Conservation (phyloP, 2,797 vertebrate genomes). For the Enteromius argenteus region DNA sequence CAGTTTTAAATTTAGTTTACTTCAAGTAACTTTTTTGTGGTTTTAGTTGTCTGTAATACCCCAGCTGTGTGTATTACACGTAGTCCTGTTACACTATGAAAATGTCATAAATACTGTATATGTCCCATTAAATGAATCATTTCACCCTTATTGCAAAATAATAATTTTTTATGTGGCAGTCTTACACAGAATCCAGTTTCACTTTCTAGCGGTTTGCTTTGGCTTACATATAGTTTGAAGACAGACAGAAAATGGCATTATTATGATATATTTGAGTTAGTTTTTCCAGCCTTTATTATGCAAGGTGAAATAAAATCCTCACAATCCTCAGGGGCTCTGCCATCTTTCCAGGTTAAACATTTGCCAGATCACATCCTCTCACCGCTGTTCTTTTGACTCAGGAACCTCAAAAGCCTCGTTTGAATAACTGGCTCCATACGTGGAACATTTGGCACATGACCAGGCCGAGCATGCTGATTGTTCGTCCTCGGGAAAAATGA, state of each 20-base stretch:
- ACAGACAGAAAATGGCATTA: slow-evolving; percentile 27
- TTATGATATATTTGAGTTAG: background rate
- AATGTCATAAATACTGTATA: slow-evolving; percentile 1
- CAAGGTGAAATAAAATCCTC: slow-evolving; percentile 41
- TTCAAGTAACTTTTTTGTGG: background rate
- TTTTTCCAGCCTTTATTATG: slow-evolving; percentile 34
- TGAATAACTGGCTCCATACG: slow-evolving; percentile 59
- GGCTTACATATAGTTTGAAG: slow-evolving; percentile 27
- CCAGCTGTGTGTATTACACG: background rate
- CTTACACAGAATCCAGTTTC: background rate
- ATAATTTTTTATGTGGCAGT: background rate
- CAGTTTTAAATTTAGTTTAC: background rate
- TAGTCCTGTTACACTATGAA: background rate
- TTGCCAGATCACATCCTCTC: slow-evolving; percentile 63
- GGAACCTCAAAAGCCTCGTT: slow-evolving; percentile 65
- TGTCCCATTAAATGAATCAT: background rate
- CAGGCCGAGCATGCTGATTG: slow-evolving; percentile 70
- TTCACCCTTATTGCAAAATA: background rate
- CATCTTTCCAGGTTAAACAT: slow-evolving; percentile 55
- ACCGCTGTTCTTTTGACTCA: slow-evolving; percentile 56
- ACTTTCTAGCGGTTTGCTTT: slow-evolving; percentile 13
- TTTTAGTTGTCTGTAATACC: background rate
- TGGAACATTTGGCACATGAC: slow-evolving; percentile 69
- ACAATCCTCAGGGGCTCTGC: slow-evolving; percentile 43
- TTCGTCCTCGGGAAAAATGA: slow-evolving; percentile 73